Percentiles rank a stretch among this genome's conserved stretches.
phyloP scores from a whole-genome alignment of 2,888 invertebrate genomes.

The Xanthia togata region DNA sequence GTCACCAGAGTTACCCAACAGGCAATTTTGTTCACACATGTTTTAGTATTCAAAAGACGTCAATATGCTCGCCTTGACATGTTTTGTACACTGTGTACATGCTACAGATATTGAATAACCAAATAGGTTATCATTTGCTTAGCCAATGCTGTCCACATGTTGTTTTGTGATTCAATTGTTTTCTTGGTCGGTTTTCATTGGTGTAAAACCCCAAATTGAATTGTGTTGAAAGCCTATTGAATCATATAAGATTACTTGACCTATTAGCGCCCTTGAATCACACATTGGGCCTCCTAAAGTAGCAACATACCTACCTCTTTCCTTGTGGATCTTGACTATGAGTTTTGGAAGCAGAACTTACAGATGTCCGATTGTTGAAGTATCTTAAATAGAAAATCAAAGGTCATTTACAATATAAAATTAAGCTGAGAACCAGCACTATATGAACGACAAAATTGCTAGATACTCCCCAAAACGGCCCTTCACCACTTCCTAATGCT shows the following conservation, averaged over 20 bases:
- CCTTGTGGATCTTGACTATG: not conserved
- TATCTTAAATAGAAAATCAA: not conserved
- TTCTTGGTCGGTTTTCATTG: conserved; percentile 22
- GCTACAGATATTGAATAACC: conserved; percentile 67
- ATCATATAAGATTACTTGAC: not conserved
- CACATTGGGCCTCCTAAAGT: not conserved
- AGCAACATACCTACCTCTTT: not conserved
- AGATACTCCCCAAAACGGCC: not conserved
- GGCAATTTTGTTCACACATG: conserved; percentile 75
- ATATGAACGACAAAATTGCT: too few species aligned
- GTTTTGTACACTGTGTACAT: conserved; percentile 67
- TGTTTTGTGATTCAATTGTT: conserved; percentile 28
- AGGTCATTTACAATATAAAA: too few species aligned
- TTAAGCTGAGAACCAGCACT: too few species aligned
- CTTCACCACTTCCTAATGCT: not conserved
- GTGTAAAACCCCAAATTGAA: conserved; percentile 12
- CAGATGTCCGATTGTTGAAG: not conserved
- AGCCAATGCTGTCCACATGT: conserved; percentile 23
- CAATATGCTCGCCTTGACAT: conserved; percentile 82
- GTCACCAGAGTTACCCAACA: conserved; percentile 64
- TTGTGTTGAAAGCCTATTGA: conserved; percentile 1
- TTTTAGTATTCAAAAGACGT: conserved; percentile 80
- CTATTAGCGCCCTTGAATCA: not conserved
- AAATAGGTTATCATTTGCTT: conserved; percentile 63
- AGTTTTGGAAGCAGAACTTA: not conserved